Evolutionary conservation across 2,113 vertebrate genomes (phyloP).

Genomic region (Progne subis): DNA sequence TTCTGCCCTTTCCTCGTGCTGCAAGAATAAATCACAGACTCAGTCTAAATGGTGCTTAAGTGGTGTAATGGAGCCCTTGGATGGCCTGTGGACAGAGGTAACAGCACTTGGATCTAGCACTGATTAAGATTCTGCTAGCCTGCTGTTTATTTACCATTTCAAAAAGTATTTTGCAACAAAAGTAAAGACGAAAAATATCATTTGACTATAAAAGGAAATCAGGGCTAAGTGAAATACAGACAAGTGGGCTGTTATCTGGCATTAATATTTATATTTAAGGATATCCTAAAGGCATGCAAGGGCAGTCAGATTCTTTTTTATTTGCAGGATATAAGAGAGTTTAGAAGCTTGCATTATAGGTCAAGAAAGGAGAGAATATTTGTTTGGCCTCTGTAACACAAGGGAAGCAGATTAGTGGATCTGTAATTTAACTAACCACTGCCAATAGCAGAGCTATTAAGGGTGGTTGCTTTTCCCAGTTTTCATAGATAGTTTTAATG

Average conservation of each 20-base stretch:
- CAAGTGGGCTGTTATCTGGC: neutral
- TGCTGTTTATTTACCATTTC: neutral
- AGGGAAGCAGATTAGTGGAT: neutral
- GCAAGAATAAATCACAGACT: conserved; percentile 15
- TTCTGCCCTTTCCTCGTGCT: neutral
- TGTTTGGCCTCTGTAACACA: neutral
- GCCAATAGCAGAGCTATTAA: neutral
- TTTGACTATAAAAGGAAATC: neutral
- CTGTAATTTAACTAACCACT: neutral
- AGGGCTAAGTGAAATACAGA: neutral
- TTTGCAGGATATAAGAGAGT: neutral
- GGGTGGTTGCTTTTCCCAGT: neutral
- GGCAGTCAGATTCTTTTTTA: neutral
- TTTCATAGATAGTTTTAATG: neutral
- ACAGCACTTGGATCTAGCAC: neutral
- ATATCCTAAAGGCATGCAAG: neutral
- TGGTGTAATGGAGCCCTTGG: neutral
- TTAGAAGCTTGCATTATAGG: neutral
- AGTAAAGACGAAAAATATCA: neutral
- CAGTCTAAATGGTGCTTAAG: neutral
- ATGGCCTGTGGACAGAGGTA: neutral
- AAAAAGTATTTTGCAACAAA: neutral
- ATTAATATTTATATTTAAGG: neutral
- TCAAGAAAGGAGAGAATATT: neutral
- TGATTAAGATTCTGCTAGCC: neutral